A percentile compares a stretch with the other conserved stretches of the same genome.
These are phyloP conservation scores for Agrochola lychnidis DNA, from an alignment of 2,888 invertebrate genomes.

Conservation along the genomic window DNA sequence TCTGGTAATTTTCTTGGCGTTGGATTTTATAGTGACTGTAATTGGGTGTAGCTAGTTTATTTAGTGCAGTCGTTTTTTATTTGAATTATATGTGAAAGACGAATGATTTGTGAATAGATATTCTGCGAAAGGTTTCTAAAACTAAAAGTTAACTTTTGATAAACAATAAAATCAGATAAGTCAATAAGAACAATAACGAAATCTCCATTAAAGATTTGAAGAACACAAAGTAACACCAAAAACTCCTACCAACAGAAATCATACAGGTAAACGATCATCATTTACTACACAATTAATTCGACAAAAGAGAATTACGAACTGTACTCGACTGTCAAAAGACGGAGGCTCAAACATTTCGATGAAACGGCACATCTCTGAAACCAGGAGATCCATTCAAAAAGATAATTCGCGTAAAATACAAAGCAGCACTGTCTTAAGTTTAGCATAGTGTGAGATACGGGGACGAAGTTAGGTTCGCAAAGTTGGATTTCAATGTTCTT, in stretches of 20 bases:
- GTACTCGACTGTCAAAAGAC: slow-evolving; percentile 44
- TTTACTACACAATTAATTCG: slow-evolving; percentile 46
- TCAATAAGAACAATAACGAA: neutral
- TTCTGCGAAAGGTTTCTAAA: neutral
- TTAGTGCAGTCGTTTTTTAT: neutral
- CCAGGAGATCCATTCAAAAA: slow-evolving; percentile 66
- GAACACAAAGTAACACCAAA: neutral
- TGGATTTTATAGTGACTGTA: slow-evolving; percentile 15
- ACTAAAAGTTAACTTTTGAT: neutral
- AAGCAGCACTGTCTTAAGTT: slow-evolving; percentile 64
- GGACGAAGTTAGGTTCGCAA: slow-evolving; percentile 54
- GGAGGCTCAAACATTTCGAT: slow-evolving; percentile 51
- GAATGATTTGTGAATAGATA: no score
- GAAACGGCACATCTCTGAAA: slow-evolving; percentile 56
- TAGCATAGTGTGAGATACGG: slow-evolving; percentile 60
- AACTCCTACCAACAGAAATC: slow-evolving; percentile 26
- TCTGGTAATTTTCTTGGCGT: slow-evolving; percentile 10
- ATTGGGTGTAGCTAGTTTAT: neutral
- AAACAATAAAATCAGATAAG: neutral
- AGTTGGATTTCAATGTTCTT: slow-evolving; percentile 62
- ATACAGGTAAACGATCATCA: slow-evolving; percentile 55
- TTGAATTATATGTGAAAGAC: no score
- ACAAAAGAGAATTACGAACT: slow-evolving; percentile 49
- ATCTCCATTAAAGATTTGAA: neutral
- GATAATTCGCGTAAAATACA: slow-evolving; percentile 69